phyloP scores from a whole-genome alignment of 2,797 vertebrate species.

The Apogon hyalosoma region DNA sequence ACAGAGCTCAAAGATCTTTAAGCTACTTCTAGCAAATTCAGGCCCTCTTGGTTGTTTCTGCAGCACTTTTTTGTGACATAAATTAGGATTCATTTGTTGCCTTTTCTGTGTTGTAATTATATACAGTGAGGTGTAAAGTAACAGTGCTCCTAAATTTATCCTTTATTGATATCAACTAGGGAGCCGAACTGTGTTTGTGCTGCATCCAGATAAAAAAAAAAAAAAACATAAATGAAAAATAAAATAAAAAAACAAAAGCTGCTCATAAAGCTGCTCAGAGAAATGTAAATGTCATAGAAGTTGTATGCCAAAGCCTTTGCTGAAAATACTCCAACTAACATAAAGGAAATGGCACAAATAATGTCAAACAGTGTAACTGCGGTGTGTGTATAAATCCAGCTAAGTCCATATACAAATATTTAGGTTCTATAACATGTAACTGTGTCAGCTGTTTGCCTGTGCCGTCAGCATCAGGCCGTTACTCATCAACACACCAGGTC shows the following conservation, averaged over 20 bases:
- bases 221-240: no score
- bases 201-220: slow-evolving; percentile 27
- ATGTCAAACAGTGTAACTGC: slow-evolving; percentile 46
- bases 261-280: slow-evolving; percentile 27
- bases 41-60: slow-evolving; percentile 9
- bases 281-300: slow-evolving; percentile 52
- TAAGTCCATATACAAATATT: slow-evolving; percentile 49
- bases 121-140: slow-evolving; percentile 7
- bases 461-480: slow-evolving; percentile 35
- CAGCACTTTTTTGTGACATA: neutral
- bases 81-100: slow-evolving; percentile 12
- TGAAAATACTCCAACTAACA: slow-evolving; percentile 38
- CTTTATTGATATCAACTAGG: slow-evolving; percentile 9
- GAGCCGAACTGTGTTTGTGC: slow-evolving; percentile 45
- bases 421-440: slow-evolving; percentile 59
- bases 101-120: slow-evolving; percentile 2
- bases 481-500: slow-evolving; percentile 30
- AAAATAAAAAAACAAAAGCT: slow-evolving; percentile 13
- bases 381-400: slow-evolving; percentile 39
- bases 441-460: slow-evolving; percentile 48
- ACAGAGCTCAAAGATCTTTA: slow-evolving; percentile 32
- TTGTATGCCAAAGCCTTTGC: slow-evolving; percentile 62
- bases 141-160: slow-evolving; percentile 28
- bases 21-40: slow-evolving; percentile 40
- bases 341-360: slow-evolving; percentile 54